Percentiles rank a stretch among this genome's conserved stretches.
Evolutionary conservation across 1,140 invertebrate species (phyloP).

Genomic region (Rhyacophila brunnea): DNA sequence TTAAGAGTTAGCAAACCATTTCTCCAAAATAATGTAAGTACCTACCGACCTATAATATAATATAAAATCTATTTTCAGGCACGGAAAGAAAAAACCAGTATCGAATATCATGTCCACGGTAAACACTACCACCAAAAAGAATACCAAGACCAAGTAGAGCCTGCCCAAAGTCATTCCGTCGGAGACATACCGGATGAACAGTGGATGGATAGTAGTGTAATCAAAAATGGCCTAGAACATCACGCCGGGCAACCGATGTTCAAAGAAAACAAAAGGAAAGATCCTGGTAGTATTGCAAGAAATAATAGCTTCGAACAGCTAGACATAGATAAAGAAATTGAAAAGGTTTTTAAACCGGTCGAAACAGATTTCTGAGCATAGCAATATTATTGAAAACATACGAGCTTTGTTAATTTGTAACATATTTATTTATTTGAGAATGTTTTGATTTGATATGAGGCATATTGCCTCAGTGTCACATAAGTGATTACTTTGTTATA

Average conservation of each 20-base stretch:
- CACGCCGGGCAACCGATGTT: constrained; percentile 6
- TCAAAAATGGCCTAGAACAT: not conserved
- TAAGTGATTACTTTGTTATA: no score
- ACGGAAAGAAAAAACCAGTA: constrained; percentile 38
- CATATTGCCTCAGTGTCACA: no score
- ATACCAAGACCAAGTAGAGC: no score
- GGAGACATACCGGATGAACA: not conserved
- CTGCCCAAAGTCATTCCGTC: no score
- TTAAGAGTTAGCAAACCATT: no score
- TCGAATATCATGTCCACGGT: constrained; percentile 41
- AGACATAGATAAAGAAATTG: constrained; percentile 45
- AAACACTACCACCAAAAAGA: constrained; percentile 15
- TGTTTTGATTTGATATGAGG: no score
- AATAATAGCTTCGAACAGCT: not conserved
- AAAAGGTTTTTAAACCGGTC: constrained; percentile 40
- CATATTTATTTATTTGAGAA: no score
- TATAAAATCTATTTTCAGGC: constrained; percentile 3
- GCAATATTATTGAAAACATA: no score
- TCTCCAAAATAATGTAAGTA: no score
- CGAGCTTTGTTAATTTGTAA: no score
- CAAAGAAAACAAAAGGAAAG: constrained; percentile 5
- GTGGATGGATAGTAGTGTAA: not conserved
- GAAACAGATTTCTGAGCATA: constrained; percentile 42
- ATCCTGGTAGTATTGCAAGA: not conserved
- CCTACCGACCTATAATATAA: no score